These are phyloP conservation scores for Garra rufa DNA, from an alignment of 2,113 vertebrate genomes.

Conservation along the genomic window DNA sequence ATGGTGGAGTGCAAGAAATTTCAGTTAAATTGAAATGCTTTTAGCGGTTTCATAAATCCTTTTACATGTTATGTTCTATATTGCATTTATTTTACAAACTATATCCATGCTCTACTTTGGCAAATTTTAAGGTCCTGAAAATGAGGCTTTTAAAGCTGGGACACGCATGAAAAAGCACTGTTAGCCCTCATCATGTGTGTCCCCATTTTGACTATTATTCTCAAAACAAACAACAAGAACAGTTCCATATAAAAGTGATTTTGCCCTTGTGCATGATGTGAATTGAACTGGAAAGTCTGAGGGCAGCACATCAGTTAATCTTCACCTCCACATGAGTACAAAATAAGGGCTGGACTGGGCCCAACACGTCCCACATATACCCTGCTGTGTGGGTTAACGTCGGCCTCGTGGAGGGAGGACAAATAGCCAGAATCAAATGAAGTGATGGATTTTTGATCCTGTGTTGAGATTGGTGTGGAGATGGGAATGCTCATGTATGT, in stretches of 20 bases:
- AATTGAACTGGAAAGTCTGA: neutral
- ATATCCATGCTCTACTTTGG: slow-evolving; percentile 6
- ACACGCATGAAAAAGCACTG: neutral
- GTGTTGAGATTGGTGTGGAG: slow-evolving; percentile 38
- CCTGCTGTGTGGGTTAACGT: neutral
- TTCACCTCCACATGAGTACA: neutral
- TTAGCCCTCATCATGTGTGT: slow-evolving; percentile 3
- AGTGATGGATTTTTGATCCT: slow-evolving; percentile 17
- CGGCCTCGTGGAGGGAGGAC: neutral
- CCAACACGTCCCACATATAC: neutral
- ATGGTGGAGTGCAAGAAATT: neutral
- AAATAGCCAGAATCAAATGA: slow-evolving; percentile 30
- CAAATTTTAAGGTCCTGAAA: slow-evolving; percentile 23
- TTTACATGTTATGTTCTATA: neutral
- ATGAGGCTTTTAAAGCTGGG: slow-evolving; percentile 8
- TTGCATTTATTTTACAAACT: neutral
- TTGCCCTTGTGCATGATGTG: neutral
- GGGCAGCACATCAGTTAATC: neutral
- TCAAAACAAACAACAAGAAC: slow-evolving; percentile 7
- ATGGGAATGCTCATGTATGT: slow-evolving; percentile 74
- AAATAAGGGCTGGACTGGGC: neutral
- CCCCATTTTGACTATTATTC: neutral
- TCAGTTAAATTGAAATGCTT: slow-evolving; percentile 18
- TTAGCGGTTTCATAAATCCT: slow-evolving; percentile 8
- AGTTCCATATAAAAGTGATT: neutral